phyloP scores from a whole-genome alignment of 2,888 invertebrate species.

The Chymomyza procnemis region DNA sequence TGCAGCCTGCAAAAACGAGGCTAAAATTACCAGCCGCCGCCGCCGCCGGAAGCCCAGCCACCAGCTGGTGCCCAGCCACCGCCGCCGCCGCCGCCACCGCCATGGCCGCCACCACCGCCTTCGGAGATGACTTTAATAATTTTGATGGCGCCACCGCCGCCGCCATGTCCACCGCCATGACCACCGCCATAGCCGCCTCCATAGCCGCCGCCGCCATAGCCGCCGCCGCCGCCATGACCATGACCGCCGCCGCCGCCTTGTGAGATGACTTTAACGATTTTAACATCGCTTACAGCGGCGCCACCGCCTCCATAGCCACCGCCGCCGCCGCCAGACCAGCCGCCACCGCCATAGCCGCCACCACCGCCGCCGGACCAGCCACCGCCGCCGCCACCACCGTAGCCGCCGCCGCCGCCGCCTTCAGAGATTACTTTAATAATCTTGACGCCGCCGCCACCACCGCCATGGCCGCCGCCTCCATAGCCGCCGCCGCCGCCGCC shows the following conservation, averaged over 20 bases:
- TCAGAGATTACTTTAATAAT: conserved; percentile 20
- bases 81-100: conserved; percentile 1
- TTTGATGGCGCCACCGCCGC: conserved; percentile 10
- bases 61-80: not conserved
- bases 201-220: conserved; percentile 3
- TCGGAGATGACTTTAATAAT: conserved; percentile 21
- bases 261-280: conserved; percentile 15
- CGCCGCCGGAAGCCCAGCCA: not conserved
- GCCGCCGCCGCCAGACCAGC: conserved; percentile 18
- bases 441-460: conserved; percentile 8
- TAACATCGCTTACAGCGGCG: conserved; percentile 12
- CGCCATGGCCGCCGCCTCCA: conserved; percentile 9
- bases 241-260: conserved; percentile 6
- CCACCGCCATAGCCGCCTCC: no score
- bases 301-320: conserved; percentile 1
- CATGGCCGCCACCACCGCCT: not conserved
- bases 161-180: conserved; percentile 8
- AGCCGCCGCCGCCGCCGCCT: conserved; percentile 4
- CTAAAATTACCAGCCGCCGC: not conserved
- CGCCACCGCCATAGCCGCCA: conserved; percentile 15
- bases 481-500: not conserved
- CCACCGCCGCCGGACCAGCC: conserved; percentile 22
- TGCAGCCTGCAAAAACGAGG: not conserved
- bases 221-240: conserved; percentile 11
- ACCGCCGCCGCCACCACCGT: conserved; percentile 17